Base-by-base conservation (phyloP, 2,113 vertebrate species). In the Asarcornis scutulata region DNA sequence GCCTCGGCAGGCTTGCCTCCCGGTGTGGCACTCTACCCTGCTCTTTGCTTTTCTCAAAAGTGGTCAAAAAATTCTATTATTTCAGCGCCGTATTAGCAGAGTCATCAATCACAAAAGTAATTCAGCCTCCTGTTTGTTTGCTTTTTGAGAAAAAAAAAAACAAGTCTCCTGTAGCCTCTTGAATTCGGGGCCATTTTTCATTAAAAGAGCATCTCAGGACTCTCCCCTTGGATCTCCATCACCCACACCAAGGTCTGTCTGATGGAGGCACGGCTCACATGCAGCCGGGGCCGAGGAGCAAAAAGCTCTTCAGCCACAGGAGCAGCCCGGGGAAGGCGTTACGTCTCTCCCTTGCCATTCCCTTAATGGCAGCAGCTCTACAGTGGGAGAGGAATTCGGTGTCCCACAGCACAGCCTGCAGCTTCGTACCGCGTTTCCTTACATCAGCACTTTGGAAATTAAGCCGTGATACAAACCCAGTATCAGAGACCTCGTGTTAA, bases 181-280 rank as follows among this genome's bases (percentile, higher is more conserved):
- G 44, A 23, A 34, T 42, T 31, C 17, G 14, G 18, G n/a, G 44
- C 14, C 20, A 27, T 27, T 16, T 27, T 27, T 50, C 58, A 78
- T 38, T 77, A 29, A 77, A 62, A 31, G 13, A 29, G 74, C n/a
- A 22, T 77, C 34, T 63, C 46, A 17, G n/a, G 23, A 52, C 17
- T 64, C 17, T n/a, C 82, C 71, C 38, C 20, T 29, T 36, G 17
- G 64, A 1, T 3, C 18, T 27, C 7, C 0, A 2, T 15, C 69
- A 21, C 18, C 56, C 27, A 20, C 46, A 9, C 4, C 0, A 26
- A 59, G 68, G 74, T n/a, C 18, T 60, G n/a, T 58, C 20, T 63
- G 2, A 0, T 4, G 6, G 40, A 46, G 32, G n/a, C 55, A 48
- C 0, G 1, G 72, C 59, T 18, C 86, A 0, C 8, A 0, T 17